phyloP scores from a whole-genome alignment of 2,797 vertebrate genomes.

The Geotria australis region DNA sequence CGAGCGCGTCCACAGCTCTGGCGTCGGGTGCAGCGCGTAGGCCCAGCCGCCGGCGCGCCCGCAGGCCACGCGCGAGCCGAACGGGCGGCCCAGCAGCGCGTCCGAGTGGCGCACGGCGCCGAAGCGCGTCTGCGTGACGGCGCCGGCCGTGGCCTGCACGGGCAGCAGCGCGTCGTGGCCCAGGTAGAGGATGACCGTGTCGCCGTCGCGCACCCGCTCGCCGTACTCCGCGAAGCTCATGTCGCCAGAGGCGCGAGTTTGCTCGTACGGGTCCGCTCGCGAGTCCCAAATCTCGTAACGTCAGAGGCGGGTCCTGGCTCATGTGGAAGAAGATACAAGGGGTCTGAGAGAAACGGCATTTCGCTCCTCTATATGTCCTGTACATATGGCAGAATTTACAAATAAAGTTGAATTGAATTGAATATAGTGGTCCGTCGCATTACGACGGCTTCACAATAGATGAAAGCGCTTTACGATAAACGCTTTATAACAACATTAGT shows the following conservation, averaged over 20 bases:
- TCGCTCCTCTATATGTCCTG: too few species aligned
- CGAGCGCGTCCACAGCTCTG: conserved; percentile 69
- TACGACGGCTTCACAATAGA: too few species aligned
- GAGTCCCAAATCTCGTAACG: too few species aligned
- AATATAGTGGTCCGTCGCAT: too few species aligned
- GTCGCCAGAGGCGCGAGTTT: background rate
- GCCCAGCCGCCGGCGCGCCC: conserved; percentile 70
- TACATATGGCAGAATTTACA: too few species aligned
- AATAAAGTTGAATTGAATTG: too few species aligned
- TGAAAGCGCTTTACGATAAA: too few species aligned
- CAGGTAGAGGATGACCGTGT: conserved; percentile 56
- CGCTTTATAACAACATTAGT: too few species aligned
- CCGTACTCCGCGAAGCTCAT: conserved; percentile 85
- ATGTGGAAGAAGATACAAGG: too few species aligned
- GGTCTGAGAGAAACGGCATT: too few species aligned
- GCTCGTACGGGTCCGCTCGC: too few species aligned
- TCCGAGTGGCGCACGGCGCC: conserved; percentile 66
- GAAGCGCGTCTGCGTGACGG: conserved; percentile 66
- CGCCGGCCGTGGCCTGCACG: conserved; percentile 44
- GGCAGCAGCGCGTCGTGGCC: conserved; percentile 59
- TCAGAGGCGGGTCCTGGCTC: too few species aligned
- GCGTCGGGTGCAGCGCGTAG: conserved; percentile 64
- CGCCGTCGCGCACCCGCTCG: conserved; percentile 43
- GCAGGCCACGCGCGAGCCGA: conserved; percentile 73
- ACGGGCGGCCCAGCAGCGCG: conserved; percentile 55